Conservation (phyloP, 2,113 vertebrate species). For the Smithornis capensis region DNA sequence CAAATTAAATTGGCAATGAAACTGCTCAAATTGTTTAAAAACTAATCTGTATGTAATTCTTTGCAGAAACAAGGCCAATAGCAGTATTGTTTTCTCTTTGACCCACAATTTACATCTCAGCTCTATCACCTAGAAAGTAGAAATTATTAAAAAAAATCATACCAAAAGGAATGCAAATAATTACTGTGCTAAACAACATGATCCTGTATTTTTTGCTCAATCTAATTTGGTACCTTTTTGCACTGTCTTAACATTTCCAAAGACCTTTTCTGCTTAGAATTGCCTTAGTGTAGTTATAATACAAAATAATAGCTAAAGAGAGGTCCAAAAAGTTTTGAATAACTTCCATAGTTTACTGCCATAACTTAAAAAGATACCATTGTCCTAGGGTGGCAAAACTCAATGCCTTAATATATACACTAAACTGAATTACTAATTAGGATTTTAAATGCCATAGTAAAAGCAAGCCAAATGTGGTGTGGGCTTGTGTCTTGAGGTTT, state of each 20-base stretch:
- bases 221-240: background rate
- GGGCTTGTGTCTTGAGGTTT: background rate
- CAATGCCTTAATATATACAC: background rate
- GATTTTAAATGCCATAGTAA: background rate
- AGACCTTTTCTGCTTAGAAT: background rate
- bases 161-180: background rate
- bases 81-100: background rate
- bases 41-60: background rate
- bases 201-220: background rate
- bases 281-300: background rate
- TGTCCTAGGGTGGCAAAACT: background rate
- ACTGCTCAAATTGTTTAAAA: background rate
- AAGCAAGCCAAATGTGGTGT: background rate
- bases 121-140: background rate
- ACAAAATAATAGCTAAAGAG: background rate
- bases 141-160: background rate
- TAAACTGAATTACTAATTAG: background rate
- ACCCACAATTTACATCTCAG: background rate
- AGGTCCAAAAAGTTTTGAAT: background rate
- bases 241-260: background rate
- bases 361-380: background rate
- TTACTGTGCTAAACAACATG: background rate
- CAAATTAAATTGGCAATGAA: fast-evolving
- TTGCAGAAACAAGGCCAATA: background rate
- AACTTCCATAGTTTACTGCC: background rate